phyloP scores from a whole-genome alignment of 2,797 vertebrate species.

The Pangasius macronema region DNA sequence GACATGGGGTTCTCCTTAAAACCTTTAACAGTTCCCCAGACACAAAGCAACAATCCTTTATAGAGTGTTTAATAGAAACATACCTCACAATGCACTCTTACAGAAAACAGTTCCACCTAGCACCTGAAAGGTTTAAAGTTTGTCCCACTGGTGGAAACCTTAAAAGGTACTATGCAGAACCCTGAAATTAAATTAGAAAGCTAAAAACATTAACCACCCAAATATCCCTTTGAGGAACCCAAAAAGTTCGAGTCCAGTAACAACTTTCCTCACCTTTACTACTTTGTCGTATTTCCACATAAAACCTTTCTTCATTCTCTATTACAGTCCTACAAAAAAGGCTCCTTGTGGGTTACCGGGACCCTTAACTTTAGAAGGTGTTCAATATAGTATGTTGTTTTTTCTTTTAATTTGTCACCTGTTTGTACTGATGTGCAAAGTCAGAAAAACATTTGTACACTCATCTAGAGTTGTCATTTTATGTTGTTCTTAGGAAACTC shows the following conservation, averaged over 20 bases:
- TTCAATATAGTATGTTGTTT: background rate
- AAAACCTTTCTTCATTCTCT: background rate
- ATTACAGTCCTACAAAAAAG: background rate
- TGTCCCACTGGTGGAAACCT: background rate
- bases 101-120: background rate
- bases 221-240: background rate
- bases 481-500: background rate
- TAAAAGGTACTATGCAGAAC: background rate
- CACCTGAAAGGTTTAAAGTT: background rate
- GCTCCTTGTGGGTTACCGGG: background rate
- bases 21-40: background rate
- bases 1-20: no score
- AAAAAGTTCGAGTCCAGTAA: background rate
- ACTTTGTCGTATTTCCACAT: background rate
- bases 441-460: background rate
- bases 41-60: background rate
- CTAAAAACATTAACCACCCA: background rate
- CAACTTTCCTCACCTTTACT: background rate
- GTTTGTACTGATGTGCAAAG: background rate
- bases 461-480: background rate
- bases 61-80: background rate
- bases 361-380: background rate
- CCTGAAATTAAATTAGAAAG: background rate
- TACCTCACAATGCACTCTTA: background rate
- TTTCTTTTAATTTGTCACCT: background rate